Evolutionary conservation across 1,140 invertebrate genomes (phyloP), one percentile per base, ranked within the genome.

Genomic region (Coelopa frigida): DNA sequence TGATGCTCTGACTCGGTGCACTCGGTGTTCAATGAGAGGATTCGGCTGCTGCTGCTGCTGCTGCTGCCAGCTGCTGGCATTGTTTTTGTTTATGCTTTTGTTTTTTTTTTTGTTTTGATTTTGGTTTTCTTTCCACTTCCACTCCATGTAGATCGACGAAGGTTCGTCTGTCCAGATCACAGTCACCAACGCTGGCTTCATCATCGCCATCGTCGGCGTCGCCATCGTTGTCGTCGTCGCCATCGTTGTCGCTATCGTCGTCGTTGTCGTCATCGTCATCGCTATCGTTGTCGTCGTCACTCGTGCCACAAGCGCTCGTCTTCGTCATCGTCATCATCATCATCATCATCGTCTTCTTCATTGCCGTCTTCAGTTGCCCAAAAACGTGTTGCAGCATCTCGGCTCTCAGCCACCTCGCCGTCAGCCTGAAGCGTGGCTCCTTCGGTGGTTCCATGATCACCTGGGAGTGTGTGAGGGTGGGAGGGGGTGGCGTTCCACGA

Each of bases 81-180:
- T 44, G 27, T 44, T 44, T 44, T 44, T 44, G 27, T 44, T 29
- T 29, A 10, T 29, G 27, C 14, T 36, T 36, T 36, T 15, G 15
- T 10, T 36, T 36, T 8, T 36, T 36, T 44, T 14, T 24, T 29
- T 29, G 31, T 33, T 44, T 15, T 20, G 11, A 32, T 20, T 14
- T 11, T n/a, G 18, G 31, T 35, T 21, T 26, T n/a, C n/a, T n/a
- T n/a, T 44, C 17, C 29, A 44, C 20, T 29, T 21, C 6, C 6
- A 10, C 31, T 17, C 20, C 42, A 44, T 20, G 23, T 15, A 31
- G n/a, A n/a, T n/a, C n/a, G n/a, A n/a, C n/a, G n/a, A n/a, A n/a
- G n/a, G n/a, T n/a, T n/a, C n/a, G 31, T 4, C 15, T 36, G 14
- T 7, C 26, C 15, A 21, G 22, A 17, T 8, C 17, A 32, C 22